Evolutionary conservation across 2,888 invertebrate species (phyloP).

Genomic region (Ditylenchus weischeri): DNA sequence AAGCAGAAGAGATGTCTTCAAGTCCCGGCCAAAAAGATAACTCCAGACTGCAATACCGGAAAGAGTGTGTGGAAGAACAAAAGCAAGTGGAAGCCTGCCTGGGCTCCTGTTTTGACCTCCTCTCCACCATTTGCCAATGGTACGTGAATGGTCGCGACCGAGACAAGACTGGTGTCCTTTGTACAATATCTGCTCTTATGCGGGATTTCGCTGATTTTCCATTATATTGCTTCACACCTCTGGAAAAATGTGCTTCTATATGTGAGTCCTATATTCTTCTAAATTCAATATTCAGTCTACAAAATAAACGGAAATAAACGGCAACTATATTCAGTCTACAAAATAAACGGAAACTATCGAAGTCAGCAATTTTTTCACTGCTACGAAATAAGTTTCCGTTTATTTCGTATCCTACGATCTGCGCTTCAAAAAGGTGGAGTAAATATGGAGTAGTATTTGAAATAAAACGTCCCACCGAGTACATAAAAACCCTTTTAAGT

Average conservation of each 20-base stretch:
- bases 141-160: slow-evolving; percentile 35
- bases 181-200: slow-evolving; percentile 32
- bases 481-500: too few species aligned
- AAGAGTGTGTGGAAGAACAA: slow-evolving; percentile 40
- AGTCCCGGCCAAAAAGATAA: neutral
- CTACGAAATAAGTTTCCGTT: too few species aligned
- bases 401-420: too few species aligned
- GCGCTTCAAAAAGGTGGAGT: too few species aligned
- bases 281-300: too few species aligned
- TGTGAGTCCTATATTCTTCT: neutral
- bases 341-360: too few species aligned
- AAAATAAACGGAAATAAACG: too few species aligned
- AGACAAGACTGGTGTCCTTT: slow-evolving; percentile 35
- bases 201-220: slow-evolving; percentile 54
- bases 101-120: slow-evolving; percentile 38
- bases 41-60: slow-evolving; percentile 9
- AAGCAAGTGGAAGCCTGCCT: slow-evolving; percentile 48
- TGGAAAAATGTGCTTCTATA: slow-evolving; percentile 1
- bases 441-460: too few species aligned
- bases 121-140: slow-evolving; percentile 39
- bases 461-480: too few species aligned
- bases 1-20: too few species aligned
- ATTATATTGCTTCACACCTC: slow-evolving; percentile 41
- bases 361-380: too few species aligned
- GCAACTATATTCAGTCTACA: too few species aligned